phyloP scores from a whole-genome alignment of 2,888 invertebrate species.

The Brachypalpus laphriformis region DNA sequence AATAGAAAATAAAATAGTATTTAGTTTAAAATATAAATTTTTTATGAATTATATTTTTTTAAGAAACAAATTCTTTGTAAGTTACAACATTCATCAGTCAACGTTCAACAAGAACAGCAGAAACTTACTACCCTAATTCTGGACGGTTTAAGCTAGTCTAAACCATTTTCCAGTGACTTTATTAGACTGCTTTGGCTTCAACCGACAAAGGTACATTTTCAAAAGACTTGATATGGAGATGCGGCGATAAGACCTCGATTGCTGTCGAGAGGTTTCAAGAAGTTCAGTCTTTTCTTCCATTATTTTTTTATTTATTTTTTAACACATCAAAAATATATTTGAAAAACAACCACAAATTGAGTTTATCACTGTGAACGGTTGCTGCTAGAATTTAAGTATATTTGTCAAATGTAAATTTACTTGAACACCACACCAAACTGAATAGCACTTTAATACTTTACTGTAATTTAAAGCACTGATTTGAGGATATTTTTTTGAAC shows the following conservation, averaged over 20 bases:
- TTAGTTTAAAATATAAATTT: too few relatives aligned
- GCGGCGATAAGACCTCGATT: neutral
- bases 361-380: too few relatives aligned
- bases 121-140: too few relatives aligned
- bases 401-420: too few relatives aligned
- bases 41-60: too few relatives aligned
- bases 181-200: slow-evolving; percentile 6
- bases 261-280: neutral
- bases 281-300: neutral
- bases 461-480: neutral
- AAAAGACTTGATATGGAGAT: neutral
- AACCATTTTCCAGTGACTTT: neutral
- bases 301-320: too few relatives aligned
- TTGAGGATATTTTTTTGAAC: neutral
- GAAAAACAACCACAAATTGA: too few relatives aligned
- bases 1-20: too few relatives aligned
- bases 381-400: too few relatives aligned
- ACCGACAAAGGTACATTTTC: neutral
- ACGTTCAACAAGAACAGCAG: too few relatives aligned
- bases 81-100: too few relatives aligned
- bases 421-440: neutral
- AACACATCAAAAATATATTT: neutral
- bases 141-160: neutral
- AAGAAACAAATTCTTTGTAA: too few relatives aligned
- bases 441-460: neutral